A percentile compares a stretch with the other conserved stretches of the same genome.
Evolutionary conservation across 2,797 vertebrate species (phyloP).

Genomic region (Eremophila alpestris): DNA sequence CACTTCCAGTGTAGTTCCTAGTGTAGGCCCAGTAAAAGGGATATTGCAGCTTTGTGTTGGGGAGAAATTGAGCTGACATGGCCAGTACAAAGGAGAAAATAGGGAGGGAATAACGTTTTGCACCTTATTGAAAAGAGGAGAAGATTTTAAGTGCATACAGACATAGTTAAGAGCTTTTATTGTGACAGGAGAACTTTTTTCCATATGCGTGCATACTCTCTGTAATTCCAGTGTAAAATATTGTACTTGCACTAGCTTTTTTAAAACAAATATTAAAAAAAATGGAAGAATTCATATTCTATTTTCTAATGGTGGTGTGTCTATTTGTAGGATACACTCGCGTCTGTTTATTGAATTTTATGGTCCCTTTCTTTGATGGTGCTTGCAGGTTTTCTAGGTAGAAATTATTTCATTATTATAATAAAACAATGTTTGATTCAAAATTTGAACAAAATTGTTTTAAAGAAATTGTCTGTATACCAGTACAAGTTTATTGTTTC

Average conservation of each 20-base stretch:
- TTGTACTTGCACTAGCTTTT: conserved; percentile 98
- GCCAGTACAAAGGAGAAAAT: conserved; percentile 82
- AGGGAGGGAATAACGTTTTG: conserved; percentile 86
- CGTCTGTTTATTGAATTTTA: conserved; percentile 96
- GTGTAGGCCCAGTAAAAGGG: conserved; percentile 74
- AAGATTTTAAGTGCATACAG: conserved; percentile 83
- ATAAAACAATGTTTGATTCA: conserved; percentile 96
- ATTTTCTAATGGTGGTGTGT: conserved; percentile 95
- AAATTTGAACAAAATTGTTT: conserved; percentile 96
- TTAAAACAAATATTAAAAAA: conserved; percentile 90
- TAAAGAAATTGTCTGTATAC: conserved; percentile 94
- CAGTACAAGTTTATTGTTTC: conserved; percentile 92
- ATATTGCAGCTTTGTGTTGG: conserved; percentile 73
- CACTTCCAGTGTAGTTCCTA: conserved; percentile 68
- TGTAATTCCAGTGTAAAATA: conserved; percentile 93
- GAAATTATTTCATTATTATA: conserved; percentile 97
- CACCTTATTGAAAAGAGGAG: conserved; percentile 88
- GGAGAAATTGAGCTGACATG: conserved; percentile 79
- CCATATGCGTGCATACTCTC: conserved; percentile 93
- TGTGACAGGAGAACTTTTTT: conserved; percentile 87
- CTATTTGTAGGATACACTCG: conserved; percentile 95
- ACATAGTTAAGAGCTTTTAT: conserved; percentile 87
- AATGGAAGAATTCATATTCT: conserved; percentile 92
- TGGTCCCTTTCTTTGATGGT: conserved; percentile 98
- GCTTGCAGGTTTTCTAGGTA: conserved; percentile 98